A percentile compares a stretch with the other conserved stretches of the same genome.
Evolutionary conservation across 2,113 vertebrate genomes (phyloP).

Genomic region (Paramormyrops kingsleyae): DNA sequence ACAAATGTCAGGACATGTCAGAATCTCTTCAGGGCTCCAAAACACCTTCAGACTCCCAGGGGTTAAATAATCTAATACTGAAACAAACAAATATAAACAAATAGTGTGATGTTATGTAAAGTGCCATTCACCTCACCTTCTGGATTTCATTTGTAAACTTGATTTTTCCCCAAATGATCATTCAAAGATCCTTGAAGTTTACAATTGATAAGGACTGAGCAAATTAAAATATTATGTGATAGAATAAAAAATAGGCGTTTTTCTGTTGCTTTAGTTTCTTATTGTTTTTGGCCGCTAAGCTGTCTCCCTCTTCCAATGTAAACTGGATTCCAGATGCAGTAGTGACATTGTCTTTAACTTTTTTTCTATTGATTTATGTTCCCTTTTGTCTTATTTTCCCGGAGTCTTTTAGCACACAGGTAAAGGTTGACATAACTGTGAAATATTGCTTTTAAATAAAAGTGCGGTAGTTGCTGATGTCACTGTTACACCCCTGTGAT

Average conservation of each 20-base stretch:
- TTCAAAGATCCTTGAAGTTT: not conserved
- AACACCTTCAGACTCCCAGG: too few species aligned
- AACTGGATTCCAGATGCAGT: not conserved
- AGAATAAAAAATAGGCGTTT: not conserved
- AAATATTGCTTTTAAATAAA: not conserved
- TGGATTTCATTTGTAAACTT: not conserved
- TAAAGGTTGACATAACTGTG: not conserved
- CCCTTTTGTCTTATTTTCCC: not conserved
- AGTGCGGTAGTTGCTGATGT: not conserved
- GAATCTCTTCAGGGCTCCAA: too few species aligned
- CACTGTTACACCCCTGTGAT: not conserved
- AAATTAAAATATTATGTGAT: not conserved
- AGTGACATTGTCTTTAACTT: not conserved
- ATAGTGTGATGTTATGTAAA: not conserved
- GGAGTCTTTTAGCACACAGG: not conserved
- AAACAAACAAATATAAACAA: not conserved
- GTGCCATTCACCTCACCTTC: not conserved
- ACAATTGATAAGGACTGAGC: not conserved
- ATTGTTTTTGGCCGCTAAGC: not conserved
- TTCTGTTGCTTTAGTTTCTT: not conserved
- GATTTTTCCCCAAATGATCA: not conserved
- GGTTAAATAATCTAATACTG: not conserved
- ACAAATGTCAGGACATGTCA: too few species aligned
- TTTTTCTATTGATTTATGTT: not conserved
- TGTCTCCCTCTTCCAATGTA: not conserved